Evolutionary conservation across 1,140 invertebrate genomes (phyloP), one percentile per base, ranked within the genome.

Genomic region (Diabrotica virgifera): DNA sequence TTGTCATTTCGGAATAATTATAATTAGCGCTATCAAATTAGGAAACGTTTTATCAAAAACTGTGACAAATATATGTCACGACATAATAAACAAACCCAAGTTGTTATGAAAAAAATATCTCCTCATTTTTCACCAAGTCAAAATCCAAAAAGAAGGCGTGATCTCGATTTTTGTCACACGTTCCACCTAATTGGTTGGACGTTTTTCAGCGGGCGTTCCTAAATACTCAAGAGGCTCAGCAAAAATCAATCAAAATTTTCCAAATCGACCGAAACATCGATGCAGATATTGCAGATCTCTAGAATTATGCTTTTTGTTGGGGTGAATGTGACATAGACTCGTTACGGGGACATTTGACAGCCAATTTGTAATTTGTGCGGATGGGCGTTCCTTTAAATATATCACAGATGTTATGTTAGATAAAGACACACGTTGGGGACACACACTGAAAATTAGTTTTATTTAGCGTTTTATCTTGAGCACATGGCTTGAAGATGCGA

Each of bases 381-480:
- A 57, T 24, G 55, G 55, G 55, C 55, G 55, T 57, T 57, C n/a
- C 55, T 57, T 7, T 8, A 57, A 57, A 57, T 57, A 36, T 57
- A 36, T 57, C 36, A 57, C 55, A 57, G 55, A 57, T 57, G 55
- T 57, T 57, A 57, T 57, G 55, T 57, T 57, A 36, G 55, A 57
- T 12, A 12, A 7, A 57, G 55, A 57, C 36, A 12, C 55, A 36
- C 35, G 36, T 12, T 36, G 55, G 55, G n/a, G 36, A 37, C 37
- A 40, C 24, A 40, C 9, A 12, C 55, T 37, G 36, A 57, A 57
- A 57, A 57, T 57, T 37, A 57, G 55, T 57, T 57, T 57, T 57
- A 24, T 57, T 57, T 36, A 10, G 37, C 24, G 37, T 40, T 57
- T 40, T 37, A 57, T 36, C 10, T 57, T 7, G 55, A 57, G 24